Evolutionary conservation across 2,113 vertebrate species (phyloP).

Genomic region (Rhinoderma darwinii): DNA sequence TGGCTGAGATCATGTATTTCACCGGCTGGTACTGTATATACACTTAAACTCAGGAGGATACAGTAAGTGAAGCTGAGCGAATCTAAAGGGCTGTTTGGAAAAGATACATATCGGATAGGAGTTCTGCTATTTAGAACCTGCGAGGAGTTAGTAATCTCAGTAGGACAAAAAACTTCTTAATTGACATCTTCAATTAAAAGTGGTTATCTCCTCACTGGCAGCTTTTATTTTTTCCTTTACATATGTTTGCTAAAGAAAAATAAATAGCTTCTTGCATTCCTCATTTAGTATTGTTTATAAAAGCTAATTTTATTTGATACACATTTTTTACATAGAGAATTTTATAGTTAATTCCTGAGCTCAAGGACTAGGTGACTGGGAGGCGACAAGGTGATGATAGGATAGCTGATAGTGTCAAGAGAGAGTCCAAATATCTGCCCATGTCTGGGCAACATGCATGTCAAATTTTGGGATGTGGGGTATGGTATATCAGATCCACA

Average conservation of each 20-base stretch:
- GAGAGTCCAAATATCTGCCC: too few species aligned
- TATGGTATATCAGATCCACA: not conserved
- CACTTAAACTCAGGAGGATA: not conserved
- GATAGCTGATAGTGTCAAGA: not conserved
- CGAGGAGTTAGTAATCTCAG: conserved; percentile 7
- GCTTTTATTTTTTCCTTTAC: conserved; percentile 10
- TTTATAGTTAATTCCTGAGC: not conserved
- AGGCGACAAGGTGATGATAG: too few species aligned
- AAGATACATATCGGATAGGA: not conserved
- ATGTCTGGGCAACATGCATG: not conserved
- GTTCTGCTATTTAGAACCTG: conserved; percentile 1
- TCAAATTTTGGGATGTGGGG: not conserved
- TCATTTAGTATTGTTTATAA: not conserved
- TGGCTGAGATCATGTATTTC: not conserved
- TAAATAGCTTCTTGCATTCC: not conserved
- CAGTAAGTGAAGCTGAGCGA: not conserved
- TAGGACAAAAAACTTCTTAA: conserved; percentile 9
- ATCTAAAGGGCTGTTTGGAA: not conserved
- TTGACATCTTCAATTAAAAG: conserved; percentile 20
- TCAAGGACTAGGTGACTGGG: not conserved
- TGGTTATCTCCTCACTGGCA: not conserved
- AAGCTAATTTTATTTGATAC: too few species aligned
- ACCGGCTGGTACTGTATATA: not conserved
- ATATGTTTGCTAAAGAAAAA: not conserved
- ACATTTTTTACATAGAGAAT: not conserved